Percentiles rank a stretch among this genome's conserved stretches.
Evolutionary conservation across 2,888 invertebrate genomes (phyloP).

Genomic region (Lasioglossum leucozonium): DNA sequence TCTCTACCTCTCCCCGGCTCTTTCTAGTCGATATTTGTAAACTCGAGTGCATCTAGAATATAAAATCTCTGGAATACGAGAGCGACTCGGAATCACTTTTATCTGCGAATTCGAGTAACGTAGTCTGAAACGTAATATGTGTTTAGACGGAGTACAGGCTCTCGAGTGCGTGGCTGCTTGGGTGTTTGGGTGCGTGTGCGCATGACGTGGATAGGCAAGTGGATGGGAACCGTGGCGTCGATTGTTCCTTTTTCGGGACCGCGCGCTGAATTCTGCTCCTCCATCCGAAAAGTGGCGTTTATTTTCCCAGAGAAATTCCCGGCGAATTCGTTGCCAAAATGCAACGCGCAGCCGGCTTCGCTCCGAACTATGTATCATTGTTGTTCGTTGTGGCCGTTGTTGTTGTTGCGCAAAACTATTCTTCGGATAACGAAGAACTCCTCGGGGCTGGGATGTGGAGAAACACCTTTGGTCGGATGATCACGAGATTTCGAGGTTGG

Average conservation of each 20-base stretch:
- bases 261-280: constrained; percentile 12
- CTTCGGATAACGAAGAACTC: neutral
- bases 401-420: neutral
- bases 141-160: constrained; percentile 51
- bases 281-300: neutral
- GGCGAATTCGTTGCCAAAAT: neutral
- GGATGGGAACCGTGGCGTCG: constrained; percentile 54
- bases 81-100: constrained; percentile 64
- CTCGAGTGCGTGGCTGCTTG: neutral
- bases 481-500: constrained; percentile 4
- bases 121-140: constrained; percentile 63
- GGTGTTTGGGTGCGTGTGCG: constrained; percentile 20
- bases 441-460: neutral
- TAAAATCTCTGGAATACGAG: constrained; percentile 57
- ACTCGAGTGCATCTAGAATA: constrained; percentile 61
- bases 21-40: constrained; percentile 60
- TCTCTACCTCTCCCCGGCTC: neutral
- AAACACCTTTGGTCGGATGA: neutral
- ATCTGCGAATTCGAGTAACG: constrained; percentile 62
- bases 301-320: constrained; percentile 10
- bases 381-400: neutral
- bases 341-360: neutral
- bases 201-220: constrained; percentile 60
- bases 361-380: neutral
- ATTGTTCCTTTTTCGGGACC: constrained; percentile 61